A percentile compares a stretch with the other conserved stretches of the same genome.
phyloP scores from a whole-genome alignment of 92 coral and sea anemone genomes.

The Zoanthus sociatus region DNA sequence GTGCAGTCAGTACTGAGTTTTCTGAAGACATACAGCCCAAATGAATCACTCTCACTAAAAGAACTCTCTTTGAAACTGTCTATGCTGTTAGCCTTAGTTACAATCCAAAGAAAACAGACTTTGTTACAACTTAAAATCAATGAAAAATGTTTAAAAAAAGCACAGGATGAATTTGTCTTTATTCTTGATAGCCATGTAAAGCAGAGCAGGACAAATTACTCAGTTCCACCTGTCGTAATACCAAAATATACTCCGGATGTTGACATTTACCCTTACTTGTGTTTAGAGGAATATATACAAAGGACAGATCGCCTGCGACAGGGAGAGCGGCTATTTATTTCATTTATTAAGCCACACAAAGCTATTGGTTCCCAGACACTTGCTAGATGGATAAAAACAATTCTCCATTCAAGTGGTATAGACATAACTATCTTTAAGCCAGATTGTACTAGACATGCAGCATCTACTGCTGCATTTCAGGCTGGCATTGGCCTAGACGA shows the following conservation, averaged over 20 bases:
- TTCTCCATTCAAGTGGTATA: constrained; percentile 11
- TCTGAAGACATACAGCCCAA: constrained; percentile 50
- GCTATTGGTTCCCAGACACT: constrained; percentile 10
- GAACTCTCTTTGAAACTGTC: constrained; percentile 54
- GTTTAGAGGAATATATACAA: constrained; percentile 55
- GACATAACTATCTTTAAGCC: constrained; percentile 55
- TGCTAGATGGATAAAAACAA: constrained; percentile 43
- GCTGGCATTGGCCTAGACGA: constrained; percentile 70
- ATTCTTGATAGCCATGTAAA: constrained; percentile 56
- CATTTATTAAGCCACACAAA: constrained; percentile 55
- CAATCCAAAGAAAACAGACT: constrained; percentile 14
- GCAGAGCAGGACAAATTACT: constrained; percentile 66
- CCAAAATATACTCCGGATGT: constrained; percentile 63
- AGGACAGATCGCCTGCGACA: constrained; percentile 39
- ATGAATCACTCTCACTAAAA: constrained; percentile 47
- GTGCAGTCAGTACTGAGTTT: constrained; percentile 55
- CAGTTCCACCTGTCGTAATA: constrained; percentile 59
- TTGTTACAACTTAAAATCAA: background rate
- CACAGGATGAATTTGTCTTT: constrained; percentile 56
- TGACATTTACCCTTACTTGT: constrained; percentile 59
- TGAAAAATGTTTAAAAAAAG: background rate
- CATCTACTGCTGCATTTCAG: constrained; percentile 63
- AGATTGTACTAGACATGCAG: constrained; percentile 73
- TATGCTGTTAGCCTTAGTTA: constrained; percentile 45
- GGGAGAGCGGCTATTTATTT: constrained; percentile 45